Evolutionary conservation across 1,140 invertebrate species (phyloP), one percentile per base, ranked within the genome.

Genomic region (Brachionus manjavacas): DNA sequence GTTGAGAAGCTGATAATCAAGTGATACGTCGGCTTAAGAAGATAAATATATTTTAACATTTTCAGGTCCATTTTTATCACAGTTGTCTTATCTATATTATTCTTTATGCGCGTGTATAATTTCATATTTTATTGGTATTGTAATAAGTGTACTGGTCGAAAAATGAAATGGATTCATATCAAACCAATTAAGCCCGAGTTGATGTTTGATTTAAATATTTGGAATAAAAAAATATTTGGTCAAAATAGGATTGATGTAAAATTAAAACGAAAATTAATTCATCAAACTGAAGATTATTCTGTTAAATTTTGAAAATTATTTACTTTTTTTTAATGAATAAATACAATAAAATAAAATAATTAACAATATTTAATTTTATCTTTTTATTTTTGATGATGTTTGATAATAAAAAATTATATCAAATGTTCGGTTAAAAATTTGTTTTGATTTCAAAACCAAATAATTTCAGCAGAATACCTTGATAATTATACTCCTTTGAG

Each of bases 1-100:
- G n/a, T n/a, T n/a, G n/a, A n/a, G n/a, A n/a, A n/a, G n/a, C n/a
- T n/a, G n/a, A n/a, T n/a, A n/a, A n/a, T n/a, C n/a, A n/a, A n/a
- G n/a, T n/a, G n/a, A n/a, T n/a, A n/a, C n/a, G n/a, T n/a, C n/a
- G n/a, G 7, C 11, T 31, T 31, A 4, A 12, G 9, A 25, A 2
- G 11, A 23, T 4, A 31, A 68, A 72, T n/a, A 8, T 72, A 41
- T 4, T 16, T 72, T 41, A 28, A 28, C 28, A 41, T 72, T 43
- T 2, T 16, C 41, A 16, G 23, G 72, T 28, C 16, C 43, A 9
- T 12, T 23, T 46, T 76, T 81, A 12, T 60, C 52, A 25, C 16
- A 43, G 35, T 60, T 81, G n/a, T 81, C 79, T 0, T 81, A 81
- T 23, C 16, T 64, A 3, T 81, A 81, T 16, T 81, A 81, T 43